These are phyloP conservation scores for Taurulus bubalis DNA, from an alignment of 2,113 vertebrate genomes.

Conservation along the genomic window DNA sequence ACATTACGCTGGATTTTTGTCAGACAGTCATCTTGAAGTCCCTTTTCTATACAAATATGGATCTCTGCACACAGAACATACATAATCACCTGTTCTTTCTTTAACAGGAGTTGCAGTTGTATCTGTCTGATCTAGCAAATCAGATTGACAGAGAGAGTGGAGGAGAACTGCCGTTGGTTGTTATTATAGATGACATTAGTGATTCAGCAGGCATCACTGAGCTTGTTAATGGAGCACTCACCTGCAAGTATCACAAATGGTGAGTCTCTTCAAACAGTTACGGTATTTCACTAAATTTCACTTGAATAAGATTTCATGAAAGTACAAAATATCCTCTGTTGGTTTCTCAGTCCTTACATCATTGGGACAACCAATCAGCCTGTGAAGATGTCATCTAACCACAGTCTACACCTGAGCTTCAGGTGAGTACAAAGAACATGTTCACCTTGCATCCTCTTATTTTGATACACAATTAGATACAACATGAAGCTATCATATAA, in stretches of 20 bases:
- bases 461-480: background rate
- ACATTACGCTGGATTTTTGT: background rate
- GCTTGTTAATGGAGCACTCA: slow-evolving; percentile 93
- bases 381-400: slow-evolving; percentile 94
- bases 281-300: background rate
- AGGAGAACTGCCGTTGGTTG: slow-evolving; percentile 90
- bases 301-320: background rate
- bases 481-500: background rate
- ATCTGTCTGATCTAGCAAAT: slow-evolving; percentile 95
- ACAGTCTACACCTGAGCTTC: slow-evolving; percentile 96
- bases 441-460: background rate
- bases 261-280: slow-evolving; percentile 68
- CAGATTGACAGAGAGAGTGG: slow-evolving; percentile 92
- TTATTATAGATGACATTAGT: slow-evolving; percentile 93
- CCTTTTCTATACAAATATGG: background rate
- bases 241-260: slow-evolving; percentile 99
- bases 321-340: background rate
- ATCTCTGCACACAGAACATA: background rate
- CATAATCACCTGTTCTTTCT: background rate
- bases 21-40: background rate
- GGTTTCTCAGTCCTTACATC: slow-evolving; percentile 89
- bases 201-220: slow-evolving; percentile 91
- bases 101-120: slow-evolving; percentile 92
- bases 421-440: slow-evolving; percentile 81
- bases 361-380: slow-evolving; percentile 97